These are phyloP conservation scores for Muscicapa striata DNA, from an alignment of 2,797 vertebrate genomes.

Conservation along the genomic window DNA sequence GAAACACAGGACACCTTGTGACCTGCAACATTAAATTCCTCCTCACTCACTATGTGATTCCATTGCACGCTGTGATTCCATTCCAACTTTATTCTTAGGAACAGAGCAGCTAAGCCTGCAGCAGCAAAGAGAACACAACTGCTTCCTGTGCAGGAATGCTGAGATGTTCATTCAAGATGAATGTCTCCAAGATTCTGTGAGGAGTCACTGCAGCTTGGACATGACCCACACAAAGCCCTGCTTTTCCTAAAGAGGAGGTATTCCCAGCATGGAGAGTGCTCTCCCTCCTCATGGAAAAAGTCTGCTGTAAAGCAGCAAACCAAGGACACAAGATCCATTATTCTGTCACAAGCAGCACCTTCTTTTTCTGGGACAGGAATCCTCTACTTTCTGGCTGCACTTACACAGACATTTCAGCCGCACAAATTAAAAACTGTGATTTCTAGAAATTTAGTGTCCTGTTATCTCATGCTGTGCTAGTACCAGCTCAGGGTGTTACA, in stretches of 20 bases:
- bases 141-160: neutral
- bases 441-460: neutral
- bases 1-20: neutral
- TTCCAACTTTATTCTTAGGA: neutral
- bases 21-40: neutral
- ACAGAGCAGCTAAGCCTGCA: neutral
- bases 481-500: neutral
- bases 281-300: neutral
- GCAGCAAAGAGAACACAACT: neutral
- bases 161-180: neutral
- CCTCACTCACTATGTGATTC: neutral
- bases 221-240: neutral
- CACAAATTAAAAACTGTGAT: neutral
- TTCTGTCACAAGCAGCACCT: neutral
- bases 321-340: neutral
- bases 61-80: neutral
- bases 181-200: neutral
- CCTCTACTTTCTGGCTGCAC: neutral
- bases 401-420: neutral
- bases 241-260: neutral
- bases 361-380: neutral
- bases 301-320: neutral
- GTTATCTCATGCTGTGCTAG: accelerated
- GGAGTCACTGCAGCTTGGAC: neutral
- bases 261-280: neutral